A percentile compares a stretch with the other conserved stretches of the same genome.
phyloP scores from a whole-genome alignment of 2,888 invertebrate genomes.

The Cephonodes hylas region DNA sequence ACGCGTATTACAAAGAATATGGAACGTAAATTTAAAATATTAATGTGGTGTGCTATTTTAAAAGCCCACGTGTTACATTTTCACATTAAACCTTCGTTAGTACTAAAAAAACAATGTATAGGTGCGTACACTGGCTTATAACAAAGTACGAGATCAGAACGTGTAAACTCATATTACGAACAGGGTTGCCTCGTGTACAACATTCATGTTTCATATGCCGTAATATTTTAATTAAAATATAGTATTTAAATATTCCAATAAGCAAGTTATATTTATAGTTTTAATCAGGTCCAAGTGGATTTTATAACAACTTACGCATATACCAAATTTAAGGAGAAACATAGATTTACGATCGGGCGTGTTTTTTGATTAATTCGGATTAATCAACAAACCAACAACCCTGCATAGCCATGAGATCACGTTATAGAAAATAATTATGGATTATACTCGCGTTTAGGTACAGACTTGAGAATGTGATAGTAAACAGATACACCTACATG shows the following conservation, averaged over 20 bases:
- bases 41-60: not conserved
- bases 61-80: slow-evolving; percentile 9
- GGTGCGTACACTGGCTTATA: slow-evolving; percentile 14
- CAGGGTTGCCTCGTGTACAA: not conserved
- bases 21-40: slow-evolving; percentile 3
- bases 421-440: slow-evolving; percentile 20
- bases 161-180: not conserved
- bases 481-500: slow-evolving; percentile 15
- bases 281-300: too few species aligned
- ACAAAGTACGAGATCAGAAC: slow-evolving; percentile 15
- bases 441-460: slow-evolving; percentile 11
- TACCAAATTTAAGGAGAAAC: not conserved
- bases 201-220: too few species aligned
- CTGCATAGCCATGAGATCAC: slow-evolving; percentile 18
- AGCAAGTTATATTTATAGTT: too few species aligned
- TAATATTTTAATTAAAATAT: not conserved
- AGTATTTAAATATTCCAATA: not conserved
- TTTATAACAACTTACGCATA: too few species aligned
- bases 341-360: too few species aligned
- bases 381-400: not conserved
- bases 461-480: slow-evolving; percentile 14
- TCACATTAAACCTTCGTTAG: slow-evolving; percentile 13
- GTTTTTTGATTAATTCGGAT: not conserved
- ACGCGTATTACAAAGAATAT: not conserved
- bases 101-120: slow-evolving; percentile 10